Evolutionary conservation across 23 tunicate genomes (phyloP).

Genomic region (Ciona savignyi): DNA sequence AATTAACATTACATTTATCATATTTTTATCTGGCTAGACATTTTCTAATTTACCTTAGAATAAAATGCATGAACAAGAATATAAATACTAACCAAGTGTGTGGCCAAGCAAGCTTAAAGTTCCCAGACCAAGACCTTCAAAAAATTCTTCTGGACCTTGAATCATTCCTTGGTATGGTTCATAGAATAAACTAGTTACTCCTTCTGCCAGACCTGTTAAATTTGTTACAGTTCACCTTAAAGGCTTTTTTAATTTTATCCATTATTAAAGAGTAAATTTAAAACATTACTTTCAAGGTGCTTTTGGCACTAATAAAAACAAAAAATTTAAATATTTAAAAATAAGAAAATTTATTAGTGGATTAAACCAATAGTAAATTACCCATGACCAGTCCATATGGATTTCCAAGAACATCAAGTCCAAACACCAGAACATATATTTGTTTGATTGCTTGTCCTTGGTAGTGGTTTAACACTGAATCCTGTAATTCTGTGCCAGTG

Average conservation of each 20-base stretch:
- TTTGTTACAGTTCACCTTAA: too few relatives aligned
- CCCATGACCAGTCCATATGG: conserved; percentile 89
- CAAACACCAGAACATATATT: conserved; percentile 72
- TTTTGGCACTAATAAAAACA: too few relatives aligned
- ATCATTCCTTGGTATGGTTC: conserved; percentile 98
- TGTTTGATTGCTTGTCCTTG: conserved; percentile 85
- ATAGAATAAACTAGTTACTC: conserved; percentile 77
- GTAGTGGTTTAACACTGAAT: conserved; percentile 53
- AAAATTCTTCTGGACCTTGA: conserved; percentile 87
- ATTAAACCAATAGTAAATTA: not conserved
- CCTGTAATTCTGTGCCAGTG: conserved; percentile 28
- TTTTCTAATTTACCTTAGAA: not conserved
- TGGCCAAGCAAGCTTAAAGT: conserved; percentile 58
- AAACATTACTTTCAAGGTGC: too few relatives aligned
- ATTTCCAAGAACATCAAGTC: conserved; percentile 87
- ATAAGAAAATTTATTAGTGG: not conserved
- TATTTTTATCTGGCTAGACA: not conserved
- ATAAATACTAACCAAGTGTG: conserved; percentile 43
- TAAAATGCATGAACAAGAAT: not conserved
- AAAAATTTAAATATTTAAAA: too few relatives aligned
- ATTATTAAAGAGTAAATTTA: too few relatives aligned
- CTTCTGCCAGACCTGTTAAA: conserved; percentile 70
- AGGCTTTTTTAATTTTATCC: too few relatives aligned
- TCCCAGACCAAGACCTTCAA: conserved; percentile 87
- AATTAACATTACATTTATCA: not conserved